A percentile compares a stretch with the other conserved stretches of the same genome.
Evolutionary conservation across 2,888 invertebrate genomes (phyloP).

Genomic region (Hyposoter dolosus): DNA sequence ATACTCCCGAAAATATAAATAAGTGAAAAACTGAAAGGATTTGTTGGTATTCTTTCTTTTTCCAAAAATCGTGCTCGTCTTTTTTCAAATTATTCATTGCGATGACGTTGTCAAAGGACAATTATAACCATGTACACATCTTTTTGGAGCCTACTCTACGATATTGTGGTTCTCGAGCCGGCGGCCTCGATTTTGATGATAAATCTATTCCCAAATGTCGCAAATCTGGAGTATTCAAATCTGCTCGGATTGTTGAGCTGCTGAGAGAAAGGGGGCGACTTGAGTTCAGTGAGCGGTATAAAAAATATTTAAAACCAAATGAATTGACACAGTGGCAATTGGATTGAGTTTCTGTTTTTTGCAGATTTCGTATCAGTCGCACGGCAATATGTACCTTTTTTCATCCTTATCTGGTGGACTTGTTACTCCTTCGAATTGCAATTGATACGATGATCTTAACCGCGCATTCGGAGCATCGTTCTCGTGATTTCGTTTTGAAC

Average conservation of each 20-base stretch:
- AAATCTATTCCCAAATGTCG: conserved; percentile 66
- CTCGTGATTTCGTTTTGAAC: conserved; percentile 16
- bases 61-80: background rate
- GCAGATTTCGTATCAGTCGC: background rate
- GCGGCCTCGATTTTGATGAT: conserved; percentile 14
- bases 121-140: conserved; percentile 45
- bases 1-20: conserved; percentile 11
- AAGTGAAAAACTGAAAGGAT: background rate
- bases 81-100: background rate
- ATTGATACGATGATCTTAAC: conserved; percentile 47
- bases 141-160: conserved; percentile 26
- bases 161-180: conserved; percentile 34
- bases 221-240: conserved; percentile 68
- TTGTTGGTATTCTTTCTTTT: conserved; percentile 1
- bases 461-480: conserved; percentile 16
- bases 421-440: conserved; percentile 33
- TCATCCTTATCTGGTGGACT: background rate
- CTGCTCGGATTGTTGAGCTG: conserved; percentile 40
- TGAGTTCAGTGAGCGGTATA: background rate
- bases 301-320: background rate
- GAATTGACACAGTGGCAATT: background rate
- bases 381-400: conserved; percentile 27
- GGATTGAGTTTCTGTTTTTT: background rate
- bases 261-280: conserved; percentile 3
- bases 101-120: background rate